Base-by-base conservation (phyloP, 1,140 invertebrate species). In the Cotesia chilonis region DNA sequence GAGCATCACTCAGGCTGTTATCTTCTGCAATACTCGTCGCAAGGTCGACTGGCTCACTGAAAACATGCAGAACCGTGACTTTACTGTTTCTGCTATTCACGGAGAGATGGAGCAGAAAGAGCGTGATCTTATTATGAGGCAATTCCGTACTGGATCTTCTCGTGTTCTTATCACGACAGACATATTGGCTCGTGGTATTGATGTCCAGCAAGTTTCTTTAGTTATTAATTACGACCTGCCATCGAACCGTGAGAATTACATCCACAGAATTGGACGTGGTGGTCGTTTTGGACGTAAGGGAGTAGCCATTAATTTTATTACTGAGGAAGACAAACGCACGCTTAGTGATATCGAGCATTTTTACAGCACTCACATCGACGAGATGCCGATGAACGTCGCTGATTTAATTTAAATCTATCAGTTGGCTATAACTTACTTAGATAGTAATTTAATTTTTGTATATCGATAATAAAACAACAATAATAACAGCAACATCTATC, bases 21-120 rank as follows among this genome's bases (percentile, higher is more conserved):
- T 47, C 10, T 47, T 47, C 41, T 47, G 41, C 41, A 47, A 47
- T 47, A 47, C 98, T 38, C 92, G 97, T 79, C 96, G 98, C 88
- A 99, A 99, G 92, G 91, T 99, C 59, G 98, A 99, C 83, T 98
- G 95, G 93, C 90, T 99, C 10, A 98, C 96, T n/a, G 94, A 97
- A 77, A 95, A 93, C 76, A 98, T 99, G 97, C 93, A 94, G 74
- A 88, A 89, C 67, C 92, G 95, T 78, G 96, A 99, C 81, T 99
- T 99, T 85, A 99, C 98, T 35, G 98, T 99, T n/a, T 99, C 98
- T n/a, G 96, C 96, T 71, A 98, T 99, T 96, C 98, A 99, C 85
- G 98, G 98, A 77, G 98, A 99, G 81, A 99, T 99, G 98, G 96
- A 98, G 78, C 98, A 99, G 86, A 93, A 93, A 77, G 97, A 99